Evolutionary conservation across 2,888 invertebrate genomes (phyloP), one percentile per base, ranked within the genome.

Genomic region (Zele albiditarsus): DNA sequence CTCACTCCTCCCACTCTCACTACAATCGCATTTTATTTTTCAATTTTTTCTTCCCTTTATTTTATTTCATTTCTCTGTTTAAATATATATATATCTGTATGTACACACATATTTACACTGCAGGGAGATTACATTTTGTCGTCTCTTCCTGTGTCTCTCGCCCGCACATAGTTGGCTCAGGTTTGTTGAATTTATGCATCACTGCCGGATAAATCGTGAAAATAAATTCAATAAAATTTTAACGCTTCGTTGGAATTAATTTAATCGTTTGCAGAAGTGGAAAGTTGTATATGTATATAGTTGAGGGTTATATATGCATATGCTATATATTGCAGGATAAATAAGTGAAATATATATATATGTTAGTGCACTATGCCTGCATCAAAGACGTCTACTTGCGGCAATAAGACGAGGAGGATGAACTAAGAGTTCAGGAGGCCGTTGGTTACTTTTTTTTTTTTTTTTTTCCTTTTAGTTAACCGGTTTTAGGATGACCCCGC

Each of bases 191-290:
- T 53, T 63, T 63, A 63, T 63, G 33, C 31, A 63, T 38, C 63
- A 33, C 33, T 33, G 20, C 8, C 12, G 63, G 20, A 53, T 63
- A 63, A 63, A 63, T 63, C 38, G 20, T 63, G 63, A 31, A 63
- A 63, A 63, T 63, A 63, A 63, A 63, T 63, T 63, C 63, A 63
- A 63, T 63, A 63, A 63, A 63, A 63, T 53, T 63, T 63, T 33
- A 63, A 63, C 63, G 63, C 63, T 63, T 63, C 33, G 63, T 33
- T 63, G 63, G 63, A 63, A 63, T 63, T 63, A 63, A 63, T 63
- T 63, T n/a, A 53, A 53, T 53, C 53, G 20, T 53, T 53, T 53
- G 53, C 20, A 53, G 20, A 53, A 53, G 53, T 53, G 20, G 20
- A 53, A 53, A 53, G 53, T 53, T 20, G 8, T 53, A 53, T 53